A percentile compares a stretch with the other conserved stretches of the same genome.
Evolutionary conservation across 2,888 invertebrate genomes (phyloP).

Genomic region (Pseudoips prasinana): DNA sequence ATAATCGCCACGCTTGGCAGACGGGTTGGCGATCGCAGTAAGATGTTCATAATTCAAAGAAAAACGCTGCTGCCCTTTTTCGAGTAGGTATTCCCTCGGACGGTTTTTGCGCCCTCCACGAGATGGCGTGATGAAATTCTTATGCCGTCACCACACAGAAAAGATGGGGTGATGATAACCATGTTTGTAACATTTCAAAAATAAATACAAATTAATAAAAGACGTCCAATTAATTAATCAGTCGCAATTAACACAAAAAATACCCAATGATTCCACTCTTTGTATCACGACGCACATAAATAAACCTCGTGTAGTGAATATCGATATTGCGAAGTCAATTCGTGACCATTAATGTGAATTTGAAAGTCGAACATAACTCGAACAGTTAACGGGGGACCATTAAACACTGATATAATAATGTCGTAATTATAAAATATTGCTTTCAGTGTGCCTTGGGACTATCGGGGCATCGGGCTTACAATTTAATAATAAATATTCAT

Average conservation of each 20-base stretch:
- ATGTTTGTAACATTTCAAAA: no score
- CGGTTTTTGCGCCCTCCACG: no score
- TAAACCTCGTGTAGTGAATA: constrained; percentile 41
- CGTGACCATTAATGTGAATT: constrained; percentile 53
- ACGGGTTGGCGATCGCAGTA: no score
- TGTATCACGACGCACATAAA: constrained; percentile 50
- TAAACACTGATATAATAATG: constrained; percentile 62
- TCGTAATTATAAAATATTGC: constrained; percentile 64
- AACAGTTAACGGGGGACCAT: constrained; percentile 52
- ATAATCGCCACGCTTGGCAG: no score
- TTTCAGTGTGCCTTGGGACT: constrained; percentile 62
- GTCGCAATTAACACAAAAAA: constrained; percentile 27
- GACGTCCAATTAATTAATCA: no score
- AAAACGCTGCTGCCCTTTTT: no score
- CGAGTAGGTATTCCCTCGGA: no score
- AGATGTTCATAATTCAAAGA: no score
- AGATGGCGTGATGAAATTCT: no score
- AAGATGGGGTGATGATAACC: no score
- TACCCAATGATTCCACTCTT: constrained; percentile 26
- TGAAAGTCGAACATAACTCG: constrained; percentile 48
- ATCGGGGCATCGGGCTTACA: constrained; percentile 62
- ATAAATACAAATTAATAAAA: no score
- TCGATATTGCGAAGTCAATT: constrained; percentile 42
- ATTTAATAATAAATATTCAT: constrained; percentile 79
- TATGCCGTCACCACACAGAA: no score